Evolutionary conservation across 1,140 invertebrate genomes (phyloP).

Genomic region (Proales similis): DNA sequence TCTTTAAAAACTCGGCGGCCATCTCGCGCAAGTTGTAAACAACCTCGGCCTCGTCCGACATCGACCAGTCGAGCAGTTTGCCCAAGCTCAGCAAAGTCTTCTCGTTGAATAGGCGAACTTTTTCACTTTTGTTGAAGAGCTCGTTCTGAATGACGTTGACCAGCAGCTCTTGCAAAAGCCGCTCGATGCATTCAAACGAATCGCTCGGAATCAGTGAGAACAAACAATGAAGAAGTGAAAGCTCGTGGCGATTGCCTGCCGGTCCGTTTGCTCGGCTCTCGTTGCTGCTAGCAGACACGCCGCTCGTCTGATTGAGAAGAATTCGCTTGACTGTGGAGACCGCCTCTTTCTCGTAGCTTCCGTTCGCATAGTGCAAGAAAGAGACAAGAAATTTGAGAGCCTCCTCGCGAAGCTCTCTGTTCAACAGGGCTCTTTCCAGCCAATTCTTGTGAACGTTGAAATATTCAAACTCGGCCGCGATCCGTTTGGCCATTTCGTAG

Average conservation of each 20-base stretch:
- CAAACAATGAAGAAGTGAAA: constrained; percentile 7
- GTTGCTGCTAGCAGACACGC: constrained; percentile 1
- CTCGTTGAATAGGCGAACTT: constrained; percentile 13
- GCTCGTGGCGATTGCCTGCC: background rate
- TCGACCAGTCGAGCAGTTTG: constrained; percentile 9
- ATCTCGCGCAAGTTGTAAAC: background rate
- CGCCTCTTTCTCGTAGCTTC: too few species aligned
- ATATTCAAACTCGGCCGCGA: constrained; percentile 23
- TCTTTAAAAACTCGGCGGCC: constrained; percentile 20
- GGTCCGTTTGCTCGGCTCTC: background rate
- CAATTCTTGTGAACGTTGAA: constrained; percentile 32
- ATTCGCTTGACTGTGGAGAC: too few species aligned
- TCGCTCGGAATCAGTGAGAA: background rate
- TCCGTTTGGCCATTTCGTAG: constrained; percentile 30
- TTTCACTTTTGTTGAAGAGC: constrained; percentile 6
- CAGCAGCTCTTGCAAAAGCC: background rate
- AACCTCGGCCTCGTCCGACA: background rate
- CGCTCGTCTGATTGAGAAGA: background rate
- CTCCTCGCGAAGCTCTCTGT: constrained; percentile 22
- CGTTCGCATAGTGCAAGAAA: constrained; percentile 24
- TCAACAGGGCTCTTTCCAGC: constrained; percentile 27
- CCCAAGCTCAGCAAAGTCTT: constrained; percentile 5
- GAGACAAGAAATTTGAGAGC: constrained; percentile 6
- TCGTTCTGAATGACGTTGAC: background rate
- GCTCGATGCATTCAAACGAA: background rate